Evolutionary conservation across 2,888 invertebrate genomes (phyloP).

Genomic region (Hydrotaea diabolus): DNA sequence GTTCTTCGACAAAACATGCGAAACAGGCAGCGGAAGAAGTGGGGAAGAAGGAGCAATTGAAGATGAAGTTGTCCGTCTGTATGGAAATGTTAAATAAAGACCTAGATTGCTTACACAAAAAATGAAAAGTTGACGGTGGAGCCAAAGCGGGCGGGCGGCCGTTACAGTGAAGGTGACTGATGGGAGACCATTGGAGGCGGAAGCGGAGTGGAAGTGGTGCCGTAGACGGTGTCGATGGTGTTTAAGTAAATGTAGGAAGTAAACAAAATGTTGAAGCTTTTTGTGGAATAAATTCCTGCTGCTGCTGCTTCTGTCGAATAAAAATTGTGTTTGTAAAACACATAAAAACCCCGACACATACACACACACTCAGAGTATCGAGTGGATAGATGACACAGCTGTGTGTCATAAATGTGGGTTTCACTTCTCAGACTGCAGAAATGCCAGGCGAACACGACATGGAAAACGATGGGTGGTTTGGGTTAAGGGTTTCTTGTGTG

Average conservation of each 20-base stretch:
- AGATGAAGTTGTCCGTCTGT: constrained; percentile 18
- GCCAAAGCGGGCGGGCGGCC: no score
- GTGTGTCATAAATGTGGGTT: constrained; percentile 67
- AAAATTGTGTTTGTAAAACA: constrained; percentile 64
- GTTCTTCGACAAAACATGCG: neutral
- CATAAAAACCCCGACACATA: constrained; percentile 50
- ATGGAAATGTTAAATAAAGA: neutral
- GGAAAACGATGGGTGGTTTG: neutral
- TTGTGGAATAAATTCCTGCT: constrained; percentile 46
- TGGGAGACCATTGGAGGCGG: neutral
- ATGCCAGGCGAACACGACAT: neutral
- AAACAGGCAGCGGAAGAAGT: neutral
- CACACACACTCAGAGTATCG: no score
- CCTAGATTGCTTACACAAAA: neutral
- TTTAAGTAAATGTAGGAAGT: constrained; percentile 40
- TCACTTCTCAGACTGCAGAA: neutral
- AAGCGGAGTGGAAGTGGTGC: neutral
- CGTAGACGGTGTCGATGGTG: constrained; percentile 34
- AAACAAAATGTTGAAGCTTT: constrained; percentile 44
- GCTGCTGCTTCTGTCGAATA: constrained; percentile 43
- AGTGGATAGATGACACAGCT: constrained; percentile 64
- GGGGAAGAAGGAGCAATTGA: no score
- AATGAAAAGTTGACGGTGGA: neutral
- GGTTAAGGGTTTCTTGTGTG: neutral
- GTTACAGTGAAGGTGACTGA: no score